Conservation (phyloP, 2,113 vertebrate genomes). For the Paratilapia polleni region DNA sequence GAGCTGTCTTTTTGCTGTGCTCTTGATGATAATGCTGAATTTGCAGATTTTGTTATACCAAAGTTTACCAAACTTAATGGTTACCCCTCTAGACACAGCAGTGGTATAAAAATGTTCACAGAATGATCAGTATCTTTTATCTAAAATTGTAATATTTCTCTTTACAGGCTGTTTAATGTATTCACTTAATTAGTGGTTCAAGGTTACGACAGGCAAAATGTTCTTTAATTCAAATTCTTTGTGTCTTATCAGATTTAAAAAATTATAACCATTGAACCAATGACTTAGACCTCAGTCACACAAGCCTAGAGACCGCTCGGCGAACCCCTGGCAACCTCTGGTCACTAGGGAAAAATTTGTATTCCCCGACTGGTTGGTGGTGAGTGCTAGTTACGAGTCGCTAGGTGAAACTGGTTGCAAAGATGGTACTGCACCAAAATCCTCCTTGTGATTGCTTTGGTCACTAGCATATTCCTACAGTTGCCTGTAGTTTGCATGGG, state of each 20-base stretch:
- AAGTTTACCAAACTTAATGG: not conserved
- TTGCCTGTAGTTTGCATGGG: not conserved
- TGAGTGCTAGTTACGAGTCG: too few species aligned
- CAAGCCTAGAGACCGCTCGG: too few species aligned
- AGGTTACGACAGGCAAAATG: not conserved
- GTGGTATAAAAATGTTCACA: not conserved
- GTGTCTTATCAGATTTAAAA: not conserved
- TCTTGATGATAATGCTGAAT: not conserved
- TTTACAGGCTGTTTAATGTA: not conserved
- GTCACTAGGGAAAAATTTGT: too few species aligned
- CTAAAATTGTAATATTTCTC: not conserved
- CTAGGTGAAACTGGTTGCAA: not conserved
- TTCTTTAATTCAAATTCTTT: constrained; percentile 26
- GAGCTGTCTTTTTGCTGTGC: not conserved
- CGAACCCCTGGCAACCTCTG: too few species aligned
- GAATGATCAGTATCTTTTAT: not conserved
- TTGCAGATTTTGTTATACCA: not conserved
- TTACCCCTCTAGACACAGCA: not conserved
- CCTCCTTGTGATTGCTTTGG: not conserved
- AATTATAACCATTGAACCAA: too few species aligned
- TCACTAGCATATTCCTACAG: not conserved
- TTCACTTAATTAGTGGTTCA: constrained; percentile 1
- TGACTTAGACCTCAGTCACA: too few species aligned
- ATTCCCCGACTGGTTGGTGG: too few species aligned
- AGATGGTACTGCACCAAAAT: not conserved